Evolutionary conservation across 2,113 vertebrate species (phyloP), one percentile per base, ranked within the genome.

Genomic region (Chaenogobius annularis): DNA sequence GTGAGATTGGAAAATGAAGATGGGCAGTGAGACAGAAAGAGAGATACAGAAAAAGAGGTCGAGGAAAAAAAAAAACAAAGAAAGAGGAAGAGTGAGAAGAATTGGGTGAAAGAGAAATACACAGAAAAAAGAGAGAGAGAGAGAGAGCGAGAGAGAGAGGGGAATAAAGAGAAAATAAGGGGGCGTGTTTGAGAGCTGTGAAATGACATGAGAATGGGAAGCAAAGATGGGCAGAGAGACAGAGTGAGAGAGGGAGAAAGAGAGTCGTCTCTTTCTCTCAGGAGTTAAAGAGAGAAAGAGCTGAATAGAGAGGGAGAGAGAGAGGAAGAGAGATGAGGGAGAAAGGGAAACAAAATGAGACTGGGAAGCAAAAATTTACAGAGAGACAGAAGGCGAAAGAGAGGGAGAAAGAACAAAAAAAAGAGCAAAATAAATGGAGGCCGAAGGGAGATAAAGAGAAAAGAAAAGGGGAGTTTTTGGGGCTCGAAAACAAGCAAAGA

Each of bases 1-100:
- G 69, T 70, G 1, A 65, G 13, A 69, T 8, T 10, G 35, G 66
- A 59, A 43, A 52, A 43, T 56, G 31, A 85, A 74, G 43, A 70
- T 70, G 44, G 59, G 19, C 59, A 40, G 31, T 15, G 59, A 37
- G 23, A 62, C 10, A 13, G 56, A 26, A 20, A 35, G 52, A 22
- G 62, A 12, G 7, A n/a, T 26, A 31, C 26, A 31, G 26, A 4
- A 31, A 2, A 4, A 31, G 26, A 31, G 26, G 26, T 31, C 26
- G 26, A 31, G 26, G 26, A 31, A 31, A 31, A 23, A 48, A 70
- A 54, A 70, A 54, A 19, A 9, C 19, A 20, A 17, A 20, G 17
- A 54, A 2, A 10, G 19, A 10, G 19, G n/a, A 19, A n/a, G 7
- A 10, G 6, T 5, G 17, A 10, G 7, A 20, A 23, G 58, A 70